phyloP scores from a whole-genome alignment of 2,797 vertebrate genomes.

The Aphelocoma californica region DNA sequence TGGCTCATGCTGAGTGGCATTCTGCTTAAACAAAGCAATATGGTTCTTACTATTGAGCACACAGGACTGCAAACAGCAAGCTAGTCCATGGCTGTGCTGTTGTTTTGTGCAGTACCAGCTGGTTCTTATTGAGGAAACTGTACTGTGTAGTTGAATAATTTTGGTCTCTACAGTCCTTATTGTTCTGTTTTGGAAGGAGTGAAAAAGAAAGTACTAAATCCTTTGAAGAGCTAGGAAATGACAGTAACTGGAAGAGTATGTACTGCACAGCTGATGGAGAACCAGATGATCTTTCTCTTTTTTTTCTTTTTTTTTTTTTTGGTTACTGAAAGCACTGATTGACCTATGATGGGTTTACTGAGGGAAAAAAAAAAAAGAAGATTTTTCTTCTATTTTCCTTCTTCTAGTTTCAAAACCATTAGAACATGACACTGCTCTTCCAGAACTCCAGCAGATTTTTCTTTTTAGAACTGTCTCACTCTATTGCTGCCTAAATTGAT shows the following conservation, averaged over 20 bases:
- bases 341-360: not conserved
- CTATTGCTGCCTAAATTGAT: not conserved
- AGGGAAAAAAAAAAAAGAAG: not conserved
- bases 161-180: slow-evolving; percentile 7
- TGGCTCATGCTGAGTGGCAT: not conserved
- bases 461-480: not conserved
- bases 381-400: not conserved
- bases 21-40: slow-evolving; percentile 16
- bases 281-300: not conserved
- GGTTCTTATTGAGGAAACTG: slow-evolving; percentile 22
- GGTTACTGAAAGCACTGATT: not conserved
- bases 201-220: not conserved
- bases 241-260: slow-evolving; percentile 4
- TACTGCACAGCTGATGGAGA: slow-evolving; percentile 2
- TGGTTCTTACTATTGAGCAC: not conserved
- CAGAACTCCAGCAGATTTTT: not conserved
- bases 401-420: not conserved
- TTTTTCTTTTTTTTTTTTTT: not conserved
- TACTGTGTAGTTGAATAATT: slow-evolving; percentile 8
- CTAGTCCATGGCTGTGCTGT: not conserved
- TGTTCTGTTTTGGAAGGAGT: slow-evolving; percentile 23
- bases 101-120: not conserved
- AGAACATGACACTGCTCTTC: not conserved
- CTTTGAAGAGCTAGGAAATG: slow-evolving; percentile 38
- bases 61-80: not conserved